Percentiles rank a stretch among this genome's conserved stretches.
These are phyloP conservation scores for Lacerta bilineata DNA, from an alignment of 2,797 vertebrate genomes.

Conservation along the genomic window DNA sequence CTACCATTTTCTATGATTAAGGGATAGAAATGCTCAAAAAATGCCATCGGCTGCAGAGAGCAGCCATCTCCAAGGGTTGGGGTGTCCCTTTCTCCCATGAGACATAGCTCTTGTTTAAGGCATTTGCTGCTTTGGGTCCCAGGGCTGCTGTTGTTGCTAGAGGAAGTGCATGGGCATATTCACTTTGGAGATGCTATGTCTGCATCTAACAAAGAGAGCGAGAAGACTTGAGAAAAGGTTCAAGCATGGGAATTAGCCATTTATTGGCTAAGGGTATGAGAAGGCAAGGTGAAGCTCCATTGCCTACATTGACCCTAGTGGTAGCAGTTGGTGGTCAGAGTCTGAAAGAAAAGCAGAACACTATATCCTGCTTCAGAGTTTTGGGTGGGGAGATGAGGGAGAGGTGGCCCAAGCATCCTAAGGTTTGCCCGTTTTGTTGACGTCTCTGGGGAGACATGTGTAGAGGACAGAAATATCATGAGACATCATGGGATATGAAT, in stretches of 20 bases:
- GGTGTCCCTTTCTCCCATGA: background rate
- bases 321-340: background rate
- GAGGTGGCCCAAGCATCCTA: background rate
- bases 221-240: background rate
- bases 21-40: background rate
- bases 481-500: background rate
- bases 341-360: too few relatives aligned
- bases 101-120: background rate
- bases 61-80: background rate
- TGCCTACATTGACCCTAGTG: background rate
- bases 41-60: background rate
- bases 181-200: background rate
- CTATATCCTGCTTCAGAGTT: background rate
- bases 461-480: too few relatives aligned
- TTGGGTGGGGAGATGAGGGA: background rate
- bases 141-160: background rate
- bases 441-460: background rate
- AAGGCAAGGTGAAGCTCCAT: background rate
- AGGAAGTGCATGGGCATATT: background rate
- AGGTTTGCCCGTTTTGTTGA: background rate
- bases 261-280: background rate
- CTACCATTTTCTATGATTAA: background rate
- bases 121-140: background rate
- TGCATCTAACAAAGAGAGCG: background rate
- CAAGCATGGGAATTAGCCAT: background rate